A percentile compares a stretch with the other conserved stretches of the same genome.
Evolutionary conservation across 2,113 vertebrate genomes (phyloP).

Genomic region (Perccottus glenii): DNA sequence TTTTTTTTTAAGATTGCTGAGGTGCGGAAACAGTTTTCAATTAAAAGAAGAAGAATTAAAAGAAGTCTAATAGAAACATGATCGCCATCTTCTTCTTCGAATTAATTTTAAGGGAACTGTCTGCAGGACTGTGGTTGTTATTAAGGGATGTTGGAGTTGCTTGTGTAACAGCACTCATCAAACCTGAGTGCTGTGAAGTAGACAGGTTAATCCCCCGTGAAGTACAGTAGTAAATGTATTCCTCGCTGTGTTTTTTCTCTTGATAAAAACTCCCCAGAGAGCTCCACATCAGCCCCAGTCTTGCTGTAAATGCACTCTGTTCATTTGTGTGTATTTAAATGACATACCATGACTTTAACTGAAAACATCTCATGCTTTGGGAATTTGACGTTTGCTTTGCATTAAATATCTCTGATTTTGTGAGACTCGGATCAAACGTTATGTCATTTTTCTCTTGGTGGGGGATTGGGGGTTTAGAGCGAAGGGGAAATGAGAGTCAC

Average conservation of each 20-base stretch:
- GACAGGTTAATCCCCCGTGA: constrained; percentile 7
- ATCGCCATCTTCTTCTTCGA: too few species aligned
- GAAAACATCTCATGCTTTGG: not conserved
- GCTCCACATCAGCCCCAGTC: constrained; percentile 10
- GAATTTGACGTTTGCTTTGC: not conserved
- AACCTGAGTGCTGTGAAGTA: constrained; percentile 5
- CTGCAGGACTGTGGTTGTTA: constrained; percentile 9
- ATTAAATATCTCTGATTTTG: not conserved
- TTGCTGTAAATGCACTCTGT: not conserved
- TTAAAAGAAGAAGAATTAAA: too few species aligned
- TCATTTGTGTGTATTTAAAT: not conserved
- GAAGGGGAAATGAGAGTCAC: constrained; percentile 59
- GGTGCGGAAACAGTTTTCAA: too few species aligned
- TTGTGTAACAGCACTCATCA: constrained; percentile 31
- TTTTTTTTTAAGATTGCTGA: too few species aligned
- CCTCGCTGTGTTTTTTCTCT: not conserved
- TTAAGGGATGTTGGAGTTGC: constrained; percentile 17
- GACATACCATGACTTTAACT: not conserved
- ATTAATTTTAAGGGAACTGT: not conserved
- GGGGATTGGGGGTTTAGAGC: constrained; percentile 70
- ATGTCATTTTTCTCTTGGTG: constrained; percentile 40
- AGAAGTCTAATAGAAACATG: too few species aligned
- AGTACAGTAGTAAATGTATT: constrained; percentile 2
- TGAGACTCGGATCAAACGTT: constrained; percentile 48
- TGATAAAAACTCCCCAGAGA: constrained; percentile 1